Evolutionary conservation across 2,888 invertebrate species (phyloP).

Genomic region (Apodemia zela): DNA sequence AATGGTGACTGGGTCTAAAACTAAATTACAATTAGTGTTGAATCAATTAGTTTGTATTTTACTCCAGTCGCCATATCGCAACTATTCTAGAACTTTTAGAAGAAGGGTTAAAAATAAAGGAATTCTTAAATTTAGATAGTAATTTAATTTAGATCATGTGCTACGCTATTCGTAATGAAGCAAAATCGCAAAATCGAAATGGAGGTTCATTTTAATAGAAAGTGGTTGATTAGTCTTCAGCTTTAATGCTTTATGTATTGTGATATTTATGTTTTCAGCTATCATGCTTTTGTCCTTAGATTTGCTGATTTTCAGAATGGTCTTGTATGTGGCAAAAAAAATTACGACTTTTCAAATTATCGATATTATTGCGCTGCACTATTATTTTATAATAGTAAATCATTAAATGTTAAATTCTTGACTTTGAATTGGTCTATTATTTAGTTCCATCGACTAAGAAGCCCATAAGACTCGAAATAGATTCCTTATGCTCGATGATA

Average conservation of each 20-base stretch:
- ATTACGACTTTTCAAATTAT: neutral
- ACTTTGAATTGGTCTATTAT: too few species aligned
- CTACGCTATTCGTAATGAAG: constrained; percentile 19
- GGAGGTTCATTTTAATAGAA: constrained; percentile 23
- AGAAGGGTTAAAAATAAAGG: neutral
- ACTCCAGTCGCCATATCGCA: too few species aligned
- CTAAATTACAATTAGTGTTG: too few species aligned
- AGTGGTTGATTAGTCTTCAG: constrained; percentile 26
- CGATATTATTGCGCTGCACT: neutral
- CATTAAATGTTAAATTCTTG: too few species aligned
- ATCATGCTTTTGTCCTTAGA: constrained; percentile 28
- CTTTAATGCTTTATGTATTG: constrained; percentile 27
- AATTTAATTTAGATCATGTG: neutral
- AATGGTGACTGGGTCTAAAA: too few species aligned
- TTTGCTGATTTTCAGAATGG: constrained; percentile 8
- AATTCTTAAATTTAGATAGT: neutral
- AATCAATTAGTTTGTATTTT: too few species aligned
- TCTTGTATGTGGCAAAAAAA: neutral
- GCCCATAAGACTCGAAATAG: too few species aligned
- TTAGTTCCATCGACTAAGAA: too few species aligned
- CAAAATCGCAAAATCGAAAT: too few species aligned
- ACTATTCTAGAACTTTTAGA: too few species aligned
- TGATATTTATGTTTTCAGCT: constrained; percentile 23
- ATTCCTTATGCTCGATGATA: too few species aligned
- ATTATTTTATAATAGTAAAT: too few species aligned